Conservation (phyloP, 2,113 vertebrate genomes). For the Gadus macrocephalus region DNA sequence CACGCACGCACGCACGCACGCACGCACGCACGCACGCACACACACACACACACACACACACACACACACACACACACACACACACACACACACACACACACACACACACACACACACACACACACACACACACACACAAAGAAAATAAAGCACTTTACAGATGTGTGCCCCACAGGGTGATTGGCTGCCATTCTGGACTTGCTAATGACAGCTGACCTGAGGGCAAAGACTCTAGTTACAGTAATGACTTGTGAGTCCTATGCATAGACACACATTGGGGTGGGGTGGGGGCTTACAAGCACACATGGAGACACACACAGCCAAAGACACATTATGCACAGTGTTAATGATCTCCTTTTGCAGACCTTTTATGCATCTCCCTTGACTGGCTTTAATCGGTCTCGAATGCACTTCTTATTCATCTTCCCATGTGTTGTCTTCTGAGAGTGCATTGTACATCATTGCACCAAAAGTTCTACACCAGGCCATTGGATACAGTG, state of each 20-base stretch:
- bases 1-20: background rate
- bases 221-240: conserved; percentile 57
- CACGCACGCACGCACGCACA: conserved; percentile 12
- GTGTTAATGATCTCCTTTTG: conserved; percentile 60
- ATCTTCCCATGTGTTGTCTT: conserved; percentile 32
- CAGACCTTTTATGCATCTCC: conserved; percentile 27
- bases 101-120: conserved; percentile 16
- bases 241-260: conserved; percentile 55
- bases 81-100: conserved; percentile 5
- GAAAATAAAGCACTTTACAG: too few relatives aligned
- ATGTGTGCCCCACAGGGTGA: conserved; percentile 18
- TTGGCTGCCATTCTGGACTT: conserved; percentile 44
- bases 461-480: background rate
- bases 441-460: background rate
- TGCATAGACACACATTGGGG: conserved; percentile 13
- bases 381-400: conserved; percentile 50
- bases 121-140: background rate
- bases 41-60: conserved; percentile 18
- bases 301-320: conserved; percentile 11
- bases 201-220: conserved; percentile 53
- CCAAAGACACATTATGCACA: conserved; percentile 3
- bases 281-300: background rate
- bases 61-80: conserved; percentile 8
- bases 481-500: conserved; percentile 31
- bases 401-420: conserved; percentile 25